Evolutionary conservation across 1,140 invertebrate species (phyloP), one percentile per base, ranked within the genome.

Genomic region (Pomacea maculata): DNA sequence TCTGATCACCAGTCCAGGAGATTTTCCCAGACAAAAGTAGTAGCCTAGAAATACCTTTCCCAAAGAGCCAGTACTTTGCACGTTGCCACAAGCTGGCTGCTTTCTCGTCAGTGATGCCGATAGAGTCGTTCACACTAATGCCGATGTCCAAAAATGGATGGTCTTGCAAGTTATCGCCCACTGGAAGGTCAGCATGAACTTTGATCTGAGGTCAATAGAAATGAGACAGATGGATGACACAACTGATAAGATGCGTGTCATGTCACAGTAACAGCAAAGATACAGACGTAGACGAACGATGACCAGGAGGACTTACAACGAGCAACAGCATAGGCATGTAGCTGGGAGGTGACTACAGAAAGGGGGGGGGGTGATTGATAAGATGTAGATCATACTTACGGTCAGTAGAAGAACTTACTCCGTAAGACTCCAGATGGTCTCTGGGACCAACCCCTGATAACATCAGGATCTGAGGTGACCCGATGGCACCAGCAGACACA

Each of bases 91-190:
- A 67, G 25, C 79, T 80, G 55, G 71, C 72, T 19, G 85, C 63
- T 61, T 83, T 83, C 12, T 84, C 74, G 9, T 68, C 9, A 7
- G 83, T 82, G 19, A 84, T 80, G 45, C 78, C 83, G 10, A 79
- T 45, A 74, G 82, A 80, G 0, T 76, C 63, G 61, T 84, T 84
- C n/a, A 86, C 83, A 5, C 75, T 63, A 10, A 85, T 68, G 15
- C 79, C 71, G 1, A 83, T 67, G 14, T 81, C 79, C 19, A 84
- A 68, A 10, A 78, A 57, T n/a, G 82, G 52, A 73, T 96, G 95
- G 86, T 96, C 95, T 83, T 95, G 95, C 1, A 98, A 92, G 91
- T 98, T 98, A 75, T 95, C 92, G 0, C 97, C 97, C 6, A 98
- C 97, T 0, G 95, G 94, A 25, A 95, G 92, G 92, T 97, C 94